Base-by-base conservation (phyloP, 2,797 vertebrate genomes). In the Amphiprion clarkii region DNA sequence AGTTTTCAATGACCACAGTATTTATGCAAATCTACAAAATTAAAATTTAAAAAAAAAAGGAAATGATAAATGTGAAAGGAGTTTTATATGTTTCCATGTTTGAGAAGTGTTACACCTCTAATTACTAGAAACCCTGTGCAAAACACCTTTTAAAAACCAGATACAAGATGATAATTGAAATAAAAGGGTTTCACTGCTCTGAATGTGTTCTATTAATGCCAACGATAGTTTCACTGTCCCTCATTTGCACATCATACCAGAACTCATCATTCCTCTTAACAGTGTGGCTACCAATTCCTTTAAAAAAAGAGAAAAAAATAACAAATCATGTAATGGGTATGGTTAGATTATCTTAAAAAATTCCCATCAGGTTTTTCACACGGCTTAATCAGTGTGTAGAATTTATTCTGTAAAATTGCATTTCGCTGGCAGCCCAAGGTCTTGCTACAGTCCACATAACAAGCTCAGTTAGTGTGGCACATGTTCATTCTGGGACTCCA, bases 401-500 rank as follows among this genome's bases (percentile, higher is more conserved):
- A 36, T 87, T 82, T 88, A 82, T 82, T 77, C 60, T 27, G 23
- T 79, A 74, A 84, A 84, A 82, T 84, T 81, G 60, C 71, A 89
- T 91, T 86, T 74, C 66, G 68, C 65, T 36, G n/a, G 78, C 74
- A 83, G 76, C 76, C 56, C 36, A 33, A 60, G 81, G 79, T 82
- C 74, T 74, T 16, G 71, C 66, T 65, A 59, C 83, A 64, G 72
- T 64, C 75, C 62, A 70, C 79, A 83, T 88, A 89, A 86, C 82
- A 78, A 88, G 52, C 73, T 63, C 2, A 23, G 76, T 73, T 76
- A 44, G 79, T 67, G 78, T 82, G 85, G 72, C 78, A 73, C 60
- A 54, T 13, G 40, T 82, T 89, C 81, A 23, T 87, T 90, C 83
- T 84, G 72, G 81, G 83, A 88, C 81, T 87, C 89, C 90, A 92